Evolutionary conservation across 2,888 invertebrate genomes (phyloP), one percentile per base, ranked within the genome.

Genomic region (Horisme vitalbata): DNA sequence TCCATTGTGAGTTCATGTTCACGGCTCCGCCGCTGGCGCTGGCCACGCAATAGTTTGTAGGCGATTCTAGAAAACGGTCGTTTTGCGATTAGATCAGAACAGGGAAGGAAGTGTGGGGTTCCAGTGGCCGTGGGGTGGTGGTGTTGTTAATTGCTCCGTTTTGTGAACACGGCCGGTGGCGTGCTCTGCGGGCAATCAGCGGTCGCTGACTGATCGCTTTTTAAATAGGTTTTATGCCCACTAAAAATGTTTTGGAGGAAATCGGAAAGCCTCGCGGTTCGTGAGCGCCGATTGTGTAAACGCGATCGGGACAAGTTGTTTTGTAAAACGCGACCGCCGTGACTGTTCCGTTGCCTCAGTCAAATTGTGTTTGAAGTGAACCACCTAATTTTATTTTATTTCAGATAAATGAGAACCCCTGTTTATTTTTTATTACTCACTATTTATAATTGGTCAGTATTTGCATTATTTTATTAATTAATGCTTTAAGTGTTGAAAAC

Each of bases 1-100:
- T 39, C 39, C 48, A 59, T 58, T 57, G 43, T 32, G 39, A 35
- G 55, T 52, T 54, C 57, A 58, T 55, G 50, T 60, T 55, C 59
- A 47, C 56, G 51, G 46, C 58, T 59, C 63, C 57, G 61, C 64
- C 65, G 54, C 59, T 50, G 55, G 57, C 63, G 54, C 59, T 49
- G 55, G 57, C 63, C 88, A 87, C 86, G 88, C 88, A 80, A 87
- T 83, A 75, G 78, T 83, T 80, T 82, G 84, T 84, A 79, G 82
- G 86, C 87, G 86, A 88, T 88, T 89, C 86, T 82, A 85, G 88
- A 89, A 89, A 88, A 89, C 88, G 88, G 84, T 81, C 89, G 86
- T 88, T 89, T 89, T 89, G 77, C 85, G 89, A 89, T 89, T 82
- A 85, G 79, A 88, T 89, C 89, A 72, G 79, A 70, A 58, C 68